A percentile compares a stretch with the other conserved stretches of the same genome.
phyloP scores from a whole-genome alignment of 2,888 invertebrate genomes.

The Trissolcus brochymenae region DNA sequence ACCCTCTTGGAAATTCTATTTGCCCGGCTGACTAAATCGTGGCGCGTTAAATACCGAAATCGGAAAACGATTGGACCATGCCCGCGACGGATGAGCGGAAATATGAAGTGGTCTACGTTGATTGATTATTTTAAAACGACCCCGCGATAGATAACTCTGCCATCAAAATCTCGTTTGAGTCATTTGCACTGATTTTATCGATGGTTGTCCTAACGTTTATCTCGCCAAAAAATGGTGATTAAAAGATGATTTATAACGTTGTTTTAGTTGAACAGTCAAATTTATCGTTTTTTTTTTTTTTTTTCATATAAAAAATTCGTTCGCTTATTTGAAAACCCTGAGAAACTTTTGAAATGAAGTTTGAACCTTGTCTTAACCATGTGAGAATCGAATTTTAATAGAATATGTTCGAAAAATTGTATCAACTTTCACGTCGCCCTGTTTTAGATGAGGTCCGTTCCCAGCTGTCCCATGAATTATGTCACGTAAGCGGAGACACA shows the following conservation, averaged over 20 bases:
- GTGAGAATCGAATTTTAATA: no score
- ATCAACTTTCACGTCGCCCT: slow-evolving; percentile 21
- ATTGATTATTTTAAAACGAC: slow-evolving; percentile 35
- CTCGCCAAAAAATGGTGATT: no score
- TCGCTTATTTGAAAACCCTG: no score
- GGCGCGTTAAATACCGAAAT: slow-evolving; percentile 46
- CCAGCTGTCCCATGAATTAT: slow-evolving; percentile 49
- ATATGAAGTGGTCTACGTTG: slow-evolving; percentile 37
- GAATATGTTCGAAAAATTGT: slow-evolving; percentile 20
- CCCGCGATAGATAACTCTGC: slow-evolving; percentile 16
- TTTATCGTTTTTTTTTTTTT: no score
- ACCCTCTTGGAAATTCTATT: slow-evolving; percentile 47
- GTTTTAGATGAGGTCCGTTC: slow-evolving; percentile 41
- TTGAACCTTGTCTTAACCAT: no score
- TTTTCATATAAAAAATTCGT: no score
- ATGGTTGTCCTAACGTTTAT: no score
- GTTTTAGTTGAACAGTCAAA: no score
- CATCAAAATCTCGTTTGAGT: slow-evolving; percentile 18
- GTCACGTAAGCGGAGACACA: slow-evolving; percentile 4
- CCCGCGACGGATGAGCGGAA: slow-evolving; percentile 34
- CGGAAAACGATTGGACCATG: slow-evolving; percentile 44
- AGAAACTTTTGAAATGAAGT: no score
- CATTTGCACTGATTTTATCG: slow-evolving; percentile 20
- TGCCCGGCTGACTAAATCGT: slow-evolving; percentile 16
- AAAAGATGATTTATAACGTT: no score